Conservation (phyloP, 2,113 vertebrate genomes). For the Tachysurus vachellii region DNA sequence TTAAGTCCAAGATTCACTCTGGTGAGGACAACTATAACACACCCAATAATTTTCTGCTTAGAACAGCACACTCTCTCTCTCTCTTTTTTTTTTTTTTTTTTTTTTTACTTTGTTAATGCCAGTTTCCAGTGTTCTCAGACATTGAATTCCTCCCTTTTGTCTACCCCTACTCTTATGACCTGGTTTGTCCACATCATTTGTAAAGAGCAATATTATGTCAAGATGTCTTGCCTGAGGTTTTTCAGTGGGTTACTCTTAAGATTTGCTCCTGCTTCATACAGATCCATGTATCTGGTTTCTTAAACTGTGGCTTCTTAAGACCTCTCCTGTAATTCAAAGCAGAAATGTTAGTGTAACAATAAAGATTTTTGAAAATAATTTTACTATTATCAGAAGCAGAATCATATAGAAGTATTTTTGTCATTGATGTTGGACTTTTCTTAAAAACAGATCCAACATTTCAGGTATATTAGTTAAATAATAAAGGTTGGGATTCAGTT, state of each 20-base stretch:
- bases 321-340: conserved; percentile 27
- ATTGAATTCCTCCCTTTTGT: neutral
- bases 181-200: conserved; percentile 38
- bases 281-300: conserved; percentile 9
- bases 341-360: neutral
- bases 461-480: neutral
- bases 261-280: conserved; percentile 34
- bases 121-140: conserved; percentile 34
- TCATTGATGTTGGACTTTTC: neutral
- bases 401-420: neutral
- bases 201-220: conserved; percentile 30
- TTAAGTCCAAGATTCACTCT: conserved; percentile 38
- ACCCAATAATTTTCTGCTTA: conserved; percentile 46
- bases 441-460: neutral
- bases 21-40: conserved; percentile 27
- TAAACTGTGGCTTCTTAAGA: conserved; percentile 25
- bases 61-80: conserved; percentile 17
- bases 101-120: conserved; percentile 38
- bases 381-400: neutral
- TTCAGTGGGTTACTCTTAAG: conserved; percentile 16
- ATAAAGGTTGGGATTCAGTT: neutral
- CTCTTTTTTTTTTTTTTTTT: neutral
- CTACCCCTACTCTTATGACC: conserved; percentile 27
- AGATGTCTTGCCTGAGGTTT: conserved; percentile 33
- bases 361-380: conserved; percentile 17